Conservation (phyloP, 2,113 vertebrate genomes). For the Colius striatus region DNA sequence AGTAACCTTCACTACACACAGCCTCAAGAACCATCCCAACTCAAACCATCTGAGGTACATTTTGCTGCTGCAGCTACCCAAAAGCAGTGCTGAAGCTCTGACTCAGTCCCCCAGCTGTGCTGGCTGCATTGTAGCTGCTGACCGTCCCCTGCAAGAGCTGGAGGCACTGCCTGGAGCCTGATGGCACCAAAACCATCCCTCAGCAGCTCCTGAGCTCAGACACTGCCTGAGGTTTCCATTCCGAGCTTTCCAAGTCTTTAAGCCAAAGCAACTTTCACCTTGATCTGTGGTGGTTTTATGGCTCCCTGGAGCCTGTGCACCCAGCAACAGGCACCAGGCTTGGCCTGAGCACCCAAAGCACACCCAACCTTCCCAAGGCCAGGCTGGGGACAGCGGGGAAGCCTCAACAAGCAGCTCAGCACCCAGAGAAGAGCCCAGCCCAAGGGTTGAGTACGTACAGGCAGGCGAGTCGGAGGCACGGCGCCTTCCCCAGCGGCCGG, state of each 20-base stretch:
- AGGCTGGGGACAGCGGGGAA: background rate
- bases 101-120: background rate
- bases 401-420: background rate
- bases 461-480: background rate
- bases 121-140: rapidly evolving
- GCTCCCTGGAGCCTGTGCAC: background rate
- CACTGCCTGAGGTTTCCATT: background rate
- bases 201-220: background rate
- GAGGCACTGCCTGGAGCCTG: background rate
- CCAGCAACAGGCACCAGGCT: background rate
- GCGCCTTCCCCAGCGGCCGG: background rate
- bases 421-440: background rate
- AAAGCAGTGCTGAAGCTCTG: background rate
- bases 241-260: background rate
- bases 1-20: background rate
- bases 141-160: background rate
- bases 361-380: rapidly evolving
- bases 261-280: background rate
- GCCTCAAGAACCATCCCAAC: background rate
- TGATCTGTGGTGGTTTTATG: background rate
- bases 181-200: background rate
- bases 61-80: background rate
- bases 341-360: background rate
- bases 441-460: slow-evolving; percentile 47
- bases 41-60: background rate